A percentile compares a stretch with the other conserved stretches of the same genome.
phyloP scores from a whole-genome alignment of 1,140 invertebrate genomes.

The Bombus difficillimus region DNA sequence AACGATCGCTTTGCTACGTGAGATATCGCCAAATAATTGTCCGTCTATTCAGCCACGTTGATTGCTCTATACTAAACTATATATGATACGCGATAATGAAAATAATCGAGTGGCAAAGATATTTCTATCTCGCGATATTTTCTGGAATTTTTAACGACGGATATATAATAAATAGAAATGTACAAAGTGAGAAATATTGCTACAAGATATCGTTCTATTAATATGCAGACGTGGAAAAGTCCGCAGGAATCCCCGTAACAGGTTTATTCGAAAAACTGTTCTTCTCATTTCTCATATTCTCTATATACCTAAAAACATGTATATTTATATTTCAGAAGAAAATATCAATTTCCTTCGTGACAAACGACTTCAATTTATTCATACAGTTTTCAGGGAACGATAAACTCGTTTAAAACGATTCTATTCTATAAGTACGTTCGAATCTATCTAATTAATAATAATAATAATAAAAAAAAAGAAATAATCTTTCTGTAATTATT shows the following conservation, averaged over 20 bases:
- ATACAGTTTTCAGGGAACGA: not conserved
- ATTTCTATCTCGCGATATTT: too few relatives aligned
- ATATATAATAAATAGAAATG: too few relatives aligned
- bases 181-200: too few relatives aligned
- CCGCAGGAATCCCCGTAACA: not conserved
- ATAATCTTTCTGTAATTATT: not conserved
- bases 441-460: not conserved
- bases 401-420: not conserved
- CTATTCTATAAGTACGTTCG: not conserved
- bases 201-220: not conserved
- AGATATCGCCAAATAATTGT: not conserved
- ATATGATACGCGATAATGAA: too few relatives aligned
- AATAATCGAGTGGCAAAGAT: too few relatives aligned
- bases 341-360: not conserved
- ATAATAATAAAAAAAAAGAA: not conserved
- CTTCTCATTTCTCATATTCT: not conserved
- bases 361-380: not conserved
- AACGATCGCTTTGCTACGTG: not conserved
- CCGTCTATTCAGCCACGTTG: rapidly evolving
- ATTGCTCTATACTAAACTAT: too few relatives aligned
- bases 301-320: not conserved
- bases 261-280: not conserved
- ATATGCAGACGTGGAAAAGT: not conserved
- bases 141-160: too few relatives aligned
- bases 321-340: not conserved